phyloP scores from a whole-genome alignment of 2,797 vertebrate genomes.

The Darevskia mixta region DNA sequence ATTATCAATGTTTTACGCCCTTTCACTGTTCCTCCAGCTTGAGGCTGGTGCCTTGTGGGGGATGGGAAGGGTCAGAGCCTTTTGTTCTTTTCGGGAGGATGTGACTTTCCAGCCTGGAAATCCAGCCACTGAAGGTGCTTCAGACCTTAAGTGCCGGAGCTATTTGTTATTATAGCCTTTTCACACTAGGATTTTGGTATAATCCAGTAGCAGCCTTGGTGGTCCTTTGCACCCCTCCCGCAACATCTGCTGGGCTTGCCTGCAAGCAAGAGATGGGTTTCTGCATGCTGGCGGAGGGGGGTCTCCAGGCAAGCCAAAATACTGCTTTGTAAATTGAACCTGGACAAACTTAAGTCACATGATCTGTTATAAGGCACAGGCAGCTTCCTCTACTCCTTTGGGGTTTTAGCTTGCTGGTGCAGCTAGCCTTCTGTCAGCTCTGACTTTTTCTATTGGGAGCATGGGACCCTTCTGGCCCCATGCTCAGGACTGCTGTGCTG shows the following conservation, averaged over 20 bases:
- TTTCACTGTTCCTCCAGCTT: neutral
- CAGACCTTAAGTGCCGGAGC: conserved; percentile 64
- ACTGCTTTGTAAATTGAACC: too few relatives aligned
- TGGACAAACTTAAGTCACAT: too few relatives aligned
- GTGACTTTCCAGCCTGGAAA: conserved; percentile 57
- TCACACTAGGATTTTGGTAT: neutral
- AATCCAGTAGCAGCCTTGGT: neutral
- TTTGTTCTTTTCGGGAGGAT: neutral
- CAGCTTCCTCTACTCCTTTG: too few relatives aligned
- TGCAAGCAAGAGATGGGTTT: neutral
- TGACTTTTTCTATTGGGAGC: too few relatives aligned
- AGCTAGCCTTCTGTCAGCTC: too few relatives aligned
- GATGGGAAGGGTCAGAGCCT: neutral
- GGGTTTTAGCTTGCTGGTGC: too few relatives aligned
- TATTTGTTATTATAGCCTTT: conserved; percentile 37
- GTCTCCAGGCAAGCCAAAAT: too few relatives aligned
- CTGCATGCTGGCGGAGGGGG: neutral
- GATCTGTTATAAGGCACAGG: too few relatives aligned
- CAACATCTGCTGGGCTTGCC: conserved; percentile 25
- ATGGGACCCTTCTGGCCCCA: too few relatives aligned
- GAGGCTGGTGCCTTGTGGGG: too few relatives aligned
- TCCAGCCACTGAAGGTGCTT: conserved; percentile 52
- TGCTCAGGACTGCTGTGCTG: too few relatives aligned
- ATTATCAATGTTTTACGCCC: neutral
- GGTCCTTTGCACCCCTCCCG: neutral